Evolutionary conservation across 2,888 invertebrate genomes (phyloP), one percentile per base, ranked within the genome.

Genomic region (Nomada goodeniana): DNA sequence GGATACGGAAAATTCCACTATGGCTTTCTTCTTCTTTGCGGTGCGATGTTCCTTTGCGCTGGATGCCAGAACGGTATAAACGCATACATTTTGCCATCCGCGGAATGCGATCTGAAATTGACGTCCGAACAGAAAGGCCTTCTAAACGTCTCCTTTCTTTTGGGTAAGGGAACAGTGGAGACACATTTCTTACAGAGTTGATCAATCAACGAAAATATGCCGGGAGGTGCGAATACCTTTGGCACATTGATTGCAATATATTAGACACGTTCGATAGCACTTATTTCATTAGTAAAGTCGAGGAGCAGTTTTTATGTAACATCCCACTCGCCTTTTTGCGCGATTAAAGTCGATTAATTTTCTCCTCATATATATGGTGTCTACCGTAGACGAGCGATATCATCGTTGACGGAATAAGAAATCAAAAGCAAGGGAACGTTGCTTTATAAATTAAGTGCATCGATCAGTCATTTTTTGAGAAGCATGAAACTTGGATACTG

Each of bases 1-100:
- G 97, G 96, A 15, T 96, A 96, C 88, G 97, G 97, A 18, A 94
- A 94, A 79, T 97, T 97, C 93, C 97, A 97, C 89, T 95, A 95
- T 75, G 94, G 95, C 75, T 94, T 96, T 11, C 93, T 96, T 47
- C 93, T 95, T 0, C 95, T 96, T 0, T 96, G 96, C 92, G 96
- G 96, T 0, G 93, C 95, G 80, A 95, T 95, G 61, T 95, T 96
- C 91, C 93, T 96, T 86, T 95, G 95, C 2, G 95, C 95, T 1
- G 96, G 96, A 36, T 95, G 96, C 63, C 95, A 96, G 92, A 96
- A 96, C 93, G 96, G 96, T 74, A 94, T 96, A 2, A 95, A 96
- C 90, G 96, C 97, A 0, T 97, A 97, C 92, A 95, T 97, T 52
- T 94, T 97, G 65, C 96, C 97, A 0, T 96, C 96, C 0, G 96